phyloP scores from a whole-genome alignment of 2,113 vertebrate genomes.

The Holacanthus passer region DNA sequence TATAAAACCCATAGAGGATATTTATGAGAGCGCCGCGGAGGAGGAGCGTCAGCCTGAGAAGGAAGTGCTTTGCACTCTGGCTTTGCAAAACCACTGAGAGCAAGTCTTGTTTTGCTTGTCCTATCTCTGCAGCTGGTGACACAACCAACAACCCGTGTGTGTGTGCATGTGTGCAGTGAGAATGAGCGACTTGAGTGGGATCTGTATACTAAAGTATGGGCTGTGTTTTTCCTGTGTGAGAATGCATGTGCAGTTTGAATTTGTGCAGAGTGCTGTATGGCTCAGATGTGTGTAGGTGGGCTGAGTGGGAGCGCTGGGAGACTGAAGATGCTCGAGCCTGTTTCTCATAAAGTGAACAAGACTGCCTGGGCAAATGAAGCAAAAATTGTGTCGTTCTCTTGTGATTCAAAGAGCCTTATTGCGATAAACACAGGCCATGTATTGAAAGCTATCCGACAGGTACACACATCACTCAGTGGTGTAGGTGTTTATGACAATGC shows the following conservation, averaged over 20 bases:
- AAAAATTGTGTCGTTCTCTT: constrained; percentile 37
- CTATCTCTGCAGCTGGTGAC: constrained; percentile 62
- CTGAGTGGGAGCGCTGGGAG: constrained; percentile 79
- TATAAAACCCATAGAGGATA: constrained; percentile 68
- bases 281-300: constrained; percentile 81
- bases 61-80: constrained; percentile 49
- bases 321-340: constrained; percentile 74
- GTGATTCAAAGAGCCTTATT: constrained; percentile 32
- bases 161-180: constrained; percentile 7
- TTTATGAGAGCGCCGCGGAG: constrained; percentile 60
- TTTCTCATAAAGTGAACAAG: constrained; percentile 75
- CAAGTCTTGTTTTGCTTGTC: constrained; percentile 39
- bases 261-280: constrained; percentile 66
- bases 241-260: constrained; percentile 63
- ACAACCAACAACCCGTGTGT: constrained; percentile 33
- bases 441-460: constrained; percentile 9
- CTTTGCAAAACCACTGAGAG: constrained; percentile 52
- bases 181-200: constrained; percentile 60
- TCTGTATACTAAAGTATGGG: constrained; percentile 46
- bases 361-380: constrained; percentile 57
- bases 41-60: constrained; percentile 59
- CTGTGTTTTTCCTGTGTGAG: constrained; percentile 67
- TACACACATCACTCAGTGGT: background rate
- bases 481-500: constrained; percentile 3
- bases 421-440: constrained; percentile 26